Evolutionary conservation across 2,113 vertebrate species (phyloP).

Genomic region (Nanorana parkeri): DNA sequence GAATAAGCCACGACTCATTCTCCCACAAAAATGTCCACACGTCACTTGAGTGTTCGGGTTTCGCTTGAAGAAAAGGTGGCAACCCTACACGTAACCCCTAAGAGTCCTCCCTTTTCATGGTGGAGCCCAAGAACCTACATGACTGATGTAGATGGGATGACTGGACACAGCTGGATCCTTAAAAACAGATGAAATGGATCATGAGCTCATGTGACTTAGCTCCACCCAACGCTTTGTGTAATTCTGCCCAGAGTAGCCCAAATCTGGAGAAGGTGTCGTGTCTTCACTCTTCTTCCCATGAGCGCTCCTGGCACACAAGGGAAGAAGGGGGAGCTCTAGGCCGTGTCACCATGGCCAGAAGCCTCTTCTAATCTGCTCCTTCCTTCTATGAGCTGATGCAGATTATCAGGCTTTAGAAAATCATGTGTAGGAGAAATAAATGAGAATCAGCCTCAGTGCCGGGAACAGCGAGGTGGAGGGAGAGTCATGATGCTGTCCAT

Average conservation of each 20-base stretch:
- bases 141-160: background rate
- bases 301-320: constrained; percentile 1
- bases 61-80: too few species aligned
- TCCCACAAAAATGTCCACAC: too few species aligned
- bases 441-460: background rate
- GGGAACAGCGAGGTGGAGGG: background rate
- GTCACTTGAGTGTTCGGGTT: too few species aligned
- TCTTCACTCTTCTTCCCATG: constrained; percentile 8
- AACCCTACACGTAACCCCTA: too few species aligned
- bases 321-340: background rate
- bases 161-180: background rate
- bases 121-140: too few species aligned
- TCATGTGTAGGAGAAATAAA: background rate
- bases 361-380: background rate
- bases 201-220: background rate
- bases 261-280: background rate
- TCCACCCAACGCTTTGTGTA: background rate
- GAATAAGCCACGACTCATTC: too few species aligned
- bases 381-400: background rate
- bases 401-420: too few species aligned
- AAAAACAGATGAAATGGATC: constrained; percentile 15
- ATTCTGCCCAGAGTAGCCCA: background rate
- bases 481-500: background rate
- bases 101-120: background rate
- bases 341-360: background rate